phyloP scores from a whole-genome alignment of 2,113 vertebrate species.

The Corydoras sp. region DNA sequence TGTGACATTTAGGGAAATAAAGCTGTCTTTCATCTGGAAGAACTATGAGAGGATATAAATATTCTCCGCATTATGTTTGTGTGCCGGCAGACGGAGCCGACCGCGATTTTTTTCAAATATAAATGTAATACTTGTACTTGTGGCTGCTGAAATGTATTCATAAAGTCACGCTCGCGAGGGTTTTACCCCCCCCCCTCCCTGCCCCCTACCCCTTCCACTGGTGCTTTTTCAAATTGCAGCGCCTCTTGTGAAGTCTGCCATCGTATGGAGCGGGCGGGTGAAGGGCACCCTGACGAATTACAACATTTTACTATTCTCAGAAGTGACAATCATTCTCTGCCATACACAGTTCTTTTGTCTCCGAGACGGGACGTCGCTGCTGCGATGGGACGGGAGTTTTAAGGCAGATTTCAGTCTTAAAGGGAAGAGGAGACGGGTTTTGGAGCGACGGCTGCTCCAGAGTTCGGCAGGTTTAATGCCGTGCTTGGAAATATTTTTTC shows the following conservation, averaged over 20 bases:
- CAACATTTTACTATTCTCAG: not conserved
- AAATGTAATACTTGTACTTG: not conserved
- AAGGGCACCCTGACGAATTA: not conserved
- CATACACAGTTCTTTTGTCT: conserved; percentile 1
- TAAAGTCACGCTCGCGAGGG: not conserved
- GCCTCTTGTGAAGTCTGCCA: not conserved
- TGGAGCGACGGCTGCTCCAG: too few species aligned
- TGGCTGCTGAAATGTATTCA: not conserved
- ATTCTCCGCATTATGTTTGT: not conserved
- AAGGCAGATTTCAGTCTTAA: not conserved
- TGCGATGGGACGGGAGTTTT: not conserved
- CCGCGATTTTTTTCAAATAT: not conserved
- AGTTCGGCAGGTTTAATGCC: too few species aligned
- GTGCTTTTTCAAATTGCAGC: not conserved
- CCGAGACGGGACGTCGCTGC: not conserved
- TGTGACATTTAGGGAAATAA: conserved; percentile 63
- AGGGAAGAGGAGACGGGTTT: too few species aligned
- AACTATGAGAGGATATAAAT: not conserved
- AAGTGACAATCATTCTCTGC: conserved; percentile 8
- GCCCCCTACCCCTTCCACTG: not conserved
- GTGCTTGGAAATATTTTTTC: too few species aligned
- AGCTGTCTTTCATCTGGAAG: conserved; percentile 54
- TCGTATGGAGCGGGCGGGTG: not conserved
- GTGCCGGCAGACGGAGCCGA: conserved; percentile 6
- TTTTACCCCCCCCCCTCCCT: not conserved